Conservation (phyloP, 1,140 invertebrate species). For the Atta texana region DNA sequence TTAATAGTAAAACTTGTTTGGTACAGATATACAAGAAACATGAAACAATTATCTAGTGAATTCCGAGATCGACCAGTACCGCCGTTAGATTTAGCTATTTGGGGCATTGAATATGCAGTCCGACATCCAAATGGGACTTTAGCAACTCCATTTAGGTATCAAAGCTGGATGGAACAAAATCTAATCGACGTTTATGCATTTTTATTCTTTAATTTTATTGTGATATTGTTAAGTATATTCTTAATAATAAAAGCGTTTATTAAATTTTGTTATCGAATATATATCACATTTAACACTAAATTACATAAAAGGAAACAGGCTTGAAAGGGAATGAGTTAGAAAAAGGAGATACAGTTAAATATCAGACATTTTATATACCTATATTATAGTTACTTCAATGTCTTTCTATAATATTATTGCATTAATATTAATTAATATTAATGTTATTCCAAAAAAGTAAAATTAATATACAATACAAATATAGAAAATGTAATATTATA, state of each 20-base stretch:
- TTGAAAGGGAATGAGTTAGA: too few relatives aligned
- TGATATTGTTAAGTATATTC: neutral
- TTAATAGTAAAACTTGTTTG: neutral
- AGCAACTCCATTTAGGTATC: neutral
- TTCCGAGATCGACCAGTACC: conserved; percentile 23
- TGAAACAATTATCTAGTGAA: conserved; percentile 47
- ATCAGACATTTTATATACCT: too few relatives aligned
- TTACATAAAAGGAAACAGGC: too few relatives aligned
- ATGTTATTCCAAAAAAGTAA: too few relatives aligned
- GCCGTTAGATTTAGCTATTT: conserved; percentile 38
- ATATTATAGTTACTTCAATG: too few relatives aligned
- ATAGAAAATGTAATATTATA: too few relatives aligned
- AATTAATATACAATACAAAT: too few relatives aligned
- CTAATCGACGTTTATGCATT: conserved; percentile 23
- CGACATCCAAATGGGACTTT: conserved; percentile 38
- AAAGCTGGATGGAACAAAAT: neutral
- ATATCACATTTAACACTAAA: too few relatives aligned
- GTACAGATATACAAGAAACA: conserved; percentile 43
- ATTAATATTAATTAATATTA: too few relatives aligned
- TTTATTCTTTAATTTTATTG: neutral
- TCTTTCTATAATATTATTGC: too few relatives aligned
- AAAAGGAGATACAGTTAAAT: too few relatives aligned
- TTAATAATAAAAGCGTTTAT: neutral
- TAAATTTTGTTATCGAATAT: too few relatives aligned
- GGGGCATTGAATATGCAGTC: conserved; percentile 12